Conservation (phyloP, 2,888 invertebrate species). For the Machimus rusticus region DNA sequence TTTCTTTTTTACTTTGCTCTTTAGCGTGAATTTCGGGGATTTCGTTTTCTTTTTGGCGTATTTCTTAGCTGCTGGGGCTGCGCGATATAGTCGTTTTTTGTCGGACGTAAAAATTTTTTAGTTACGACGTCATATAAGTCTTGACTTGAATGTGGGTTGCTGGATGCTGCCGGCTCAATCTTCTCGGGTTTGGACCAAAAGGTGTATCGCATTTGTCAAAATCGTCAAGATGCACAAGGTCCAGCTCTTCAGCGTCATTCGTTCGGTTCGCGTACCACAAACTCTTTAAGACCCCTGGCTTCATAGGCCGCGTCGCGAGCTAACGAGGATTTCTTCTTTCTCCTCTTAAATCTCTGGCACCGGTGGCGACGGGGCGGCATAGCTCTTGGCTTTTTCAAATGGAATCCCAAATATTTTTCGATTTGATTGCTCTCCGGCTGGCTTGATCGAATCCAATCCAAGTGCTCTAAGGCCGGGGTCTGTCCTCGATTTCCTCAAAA, state of each 20-base stretch:
- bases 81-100: background rate
- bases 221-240: background rate
- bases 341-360: background rate
- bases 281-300: background rate
- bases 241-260: background rate
- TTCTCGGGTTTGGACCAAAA: background rate
- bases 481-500: background rate
- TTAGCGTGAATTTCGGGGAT: constrained; percentile 33
- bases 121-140: constrained; percentile 42
- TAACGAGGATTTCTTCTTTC: background rate
- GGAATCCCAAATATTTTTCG: background rate
- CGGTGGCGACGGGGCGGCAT: background rate
- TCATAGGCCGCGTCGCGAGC: background rate
- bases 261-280: background rate
- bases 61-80: background rate
- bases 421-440: background rate
- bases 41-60: constrained; percentile 33
- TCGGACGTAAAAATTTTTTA: constrained; percentile 37
- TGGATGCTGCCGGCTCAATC: constrained; percentile 10
- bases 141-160: constrained; percentile 41
- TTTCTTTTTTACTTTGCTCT: background rate
- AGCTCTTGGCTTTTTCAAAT: background rate
- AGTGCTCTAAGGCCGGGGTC: background rate
- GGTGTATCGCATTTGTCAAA: constrained; percentile 27
- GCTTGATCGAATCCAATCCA: too few relatives aligned